Evolutionary conservation across 2,888 invertebrate species (phyloP).

Genomic region (Ophion obscuratus): DNA sequence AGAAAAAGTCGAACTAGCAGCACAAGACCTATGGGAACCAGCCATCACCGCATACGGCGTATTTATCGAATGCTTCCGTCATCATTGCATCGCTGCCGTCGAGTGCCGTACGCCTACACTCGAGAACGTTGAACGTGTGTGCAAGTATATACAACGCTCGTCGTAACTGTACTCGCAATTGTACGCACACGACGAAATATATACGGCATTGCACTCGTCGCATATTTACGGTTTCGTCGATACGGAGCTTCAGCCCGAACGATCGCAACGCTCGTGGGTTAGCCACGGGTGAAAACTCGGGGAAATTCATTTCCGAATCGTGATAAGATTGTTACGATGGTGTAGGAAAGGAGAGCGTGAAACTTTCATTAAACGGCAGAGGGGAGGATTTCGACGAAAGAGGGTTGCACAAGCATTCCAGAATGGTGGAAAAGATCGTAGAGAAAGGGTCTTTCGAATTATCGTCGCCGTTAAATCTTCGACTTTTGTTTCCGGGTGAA

Average conservation of each 20-base stretch:
- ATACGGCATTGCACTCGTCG: background rate
- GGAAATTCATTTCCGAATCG: background rate
- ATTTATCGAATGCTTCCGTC: conserved; percentile 14
- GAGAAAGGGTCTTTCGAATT: too few relatives aligned
- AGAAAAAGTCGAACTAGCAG: conserved; percentile 12
- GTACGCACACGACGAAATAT: background rate
- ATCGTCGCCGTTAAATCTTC: background rate
- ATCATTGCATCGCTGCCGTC: conserved; percentile 1
- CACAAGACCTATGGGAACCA: background rate
- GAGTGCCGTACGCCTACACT: background rate
- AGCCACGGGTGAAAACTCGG: background rate
- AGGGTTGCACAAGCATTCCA: too few relatives aligned
- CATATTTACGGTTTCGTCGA: background rate
- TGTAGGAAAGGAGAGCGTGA: too few relatives aligned
- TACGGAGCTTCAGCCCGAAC: background rate
- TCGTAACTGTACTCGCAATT: conserved; percentile 19
- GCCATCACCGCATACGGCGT: background rate
- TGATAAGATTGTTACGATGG: background rate
- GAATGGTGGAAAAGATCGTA: too few relatives aligned
- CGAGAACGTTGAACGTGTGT: conserved; percentile 31
- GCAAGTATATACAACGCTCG: background rate
- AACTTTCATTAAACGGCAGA: too few relatives aligned
- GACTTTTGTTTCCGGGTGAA: background rate
- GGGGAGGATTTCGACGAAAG: too few relatives aligned
- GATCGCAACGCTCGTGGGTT: background rate